phyloP scores from a whole-genome alignment of 2,888 invertebrate species.

The Agelastica alni region DNA sequence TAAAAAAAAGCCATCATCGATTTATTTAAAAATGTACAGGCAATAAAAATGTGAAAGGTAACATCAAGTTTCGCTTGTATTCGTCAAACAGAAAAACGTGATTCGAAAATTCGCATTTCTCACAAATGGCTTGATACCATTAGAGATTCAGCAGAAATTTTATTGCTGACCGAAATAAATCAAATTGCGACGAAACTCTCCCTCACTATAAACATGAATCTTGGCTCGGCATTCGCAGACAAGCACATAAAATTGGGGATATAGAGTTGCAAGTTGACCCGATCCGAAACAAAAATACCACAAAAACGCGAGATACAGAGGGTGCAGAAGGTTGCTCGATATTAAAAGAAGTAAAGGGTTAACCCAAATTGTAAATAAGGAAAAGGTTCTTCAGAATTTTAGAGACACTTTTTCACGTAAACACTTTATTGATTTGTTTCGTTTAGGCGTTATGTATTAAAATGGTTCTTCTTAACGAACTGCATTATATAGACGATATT shows the following conservation, averaged over 20 bases:
- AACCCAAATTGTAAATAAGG: too few relatives aligned
- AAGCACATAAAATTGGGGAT: constrained; percentile 18
- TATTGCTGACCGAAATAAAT: constrained; percentile 38
- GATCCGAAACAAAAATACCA: constrained; percentile 13
- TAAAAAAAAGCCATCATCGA: neutral
- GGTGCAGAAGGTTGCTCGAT: neutral
- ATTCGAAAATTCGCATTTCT: constrained; percentile 14
- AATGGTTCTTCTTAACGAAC: too few relatives aligned
- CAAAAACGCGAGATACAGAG: neutral
- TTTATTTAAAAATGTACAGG: neutral
- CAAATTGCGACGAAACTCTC: constrained; percentile 31
- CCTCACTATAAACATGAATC: constrained; percentile 30
- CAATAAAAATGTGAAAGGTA: neutral
- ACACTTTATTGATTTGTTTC: too few relatives aligned
- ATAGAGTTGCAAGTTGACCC: neutral
- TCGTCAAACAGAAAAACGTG: constrained; percentile 2
- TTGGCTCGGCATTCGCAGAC: constrained; percentile 14
- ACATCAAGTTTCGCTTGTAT: neutral
- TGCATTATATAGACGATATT: too few relatives aligned
- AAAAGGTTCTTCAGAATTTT: too few relatives aligned
- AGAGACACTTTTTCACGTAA: too few relatives aligned
- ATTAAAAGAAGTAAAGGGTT: neutral
- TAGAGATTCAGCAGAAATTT: constrained; percentile 44
- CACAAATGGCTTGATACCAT: constrained; percentile 37
- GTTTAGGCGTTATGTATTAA: too few relatives aligned